These are phyloP conservation scores for Takifugu bimaculatus DNA, from an alignment of 2,113 vertebrate species.

Conservation along the genomic window DNA sequence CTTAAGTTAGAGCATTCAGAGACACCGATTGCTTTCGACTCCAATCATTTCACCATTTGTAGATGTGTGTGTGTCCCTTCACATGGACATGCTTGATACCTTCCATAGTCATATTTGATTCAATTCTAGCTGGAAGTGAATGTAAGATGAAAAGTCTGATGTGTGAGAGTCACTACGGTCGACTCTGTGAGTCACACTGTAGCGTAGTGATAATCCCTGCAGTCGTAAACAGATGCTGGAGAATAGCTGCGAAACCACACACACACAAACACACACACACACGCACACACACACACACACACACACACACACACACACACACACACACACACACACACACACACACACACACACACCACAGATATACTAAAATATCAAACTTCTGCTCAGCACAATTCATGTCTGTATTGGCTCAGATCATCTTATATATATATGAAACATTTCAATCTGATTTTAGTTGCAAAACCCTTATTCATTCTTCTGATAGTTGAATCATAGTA, in stretches of 20 bases:
- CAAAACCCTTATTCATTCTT: too few species aligned
- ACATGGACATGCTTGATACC: constrained; percentile 18
- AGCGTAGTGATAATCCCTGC: constrained; percentile 66
- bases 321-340: constrained; percentile 25
- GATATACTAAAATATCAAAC: background rate
- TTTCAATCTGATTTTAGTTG: too few species aligned
- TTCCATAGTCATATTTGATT: constrained; percentile 42
- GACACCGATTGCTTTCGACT: too few species aligned
- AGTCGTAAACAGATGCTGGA: constrained; percentile 70
- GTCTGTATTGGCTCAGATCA: too few species aligned
- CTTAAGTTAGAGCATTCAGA: too few species aligned
- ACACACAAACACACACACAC: constrained; percentile 30
- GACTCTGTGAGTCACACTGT: constrained; percentile 56
- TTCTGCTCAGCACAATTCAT: background rate
- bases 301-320: constrained; percentile 18
- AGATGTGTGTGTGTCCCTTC: constrained; percentile 1
- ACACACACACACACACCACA: constrained; percentile 13
- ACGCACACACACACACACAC: constrained; percentile 23
- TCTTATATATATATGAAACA: too few species aligned
- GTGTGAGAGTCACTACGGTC: constrained; percentile 55
- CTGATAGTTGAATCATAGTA: too few species aligned
- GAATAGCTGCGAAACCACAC: constrained; percentile 46
- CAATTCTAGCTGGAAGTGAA: constrained; percentile 44
- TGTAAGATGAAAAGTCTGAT: constrained; percentile 40
- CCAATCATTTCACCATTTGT: background rate